Evolutionary conservation across 2,888 invertebrate species (phyloP), one percentile per base, ranked within the genome.

Genomic region (Lasioglossum malachurum): DNA sequence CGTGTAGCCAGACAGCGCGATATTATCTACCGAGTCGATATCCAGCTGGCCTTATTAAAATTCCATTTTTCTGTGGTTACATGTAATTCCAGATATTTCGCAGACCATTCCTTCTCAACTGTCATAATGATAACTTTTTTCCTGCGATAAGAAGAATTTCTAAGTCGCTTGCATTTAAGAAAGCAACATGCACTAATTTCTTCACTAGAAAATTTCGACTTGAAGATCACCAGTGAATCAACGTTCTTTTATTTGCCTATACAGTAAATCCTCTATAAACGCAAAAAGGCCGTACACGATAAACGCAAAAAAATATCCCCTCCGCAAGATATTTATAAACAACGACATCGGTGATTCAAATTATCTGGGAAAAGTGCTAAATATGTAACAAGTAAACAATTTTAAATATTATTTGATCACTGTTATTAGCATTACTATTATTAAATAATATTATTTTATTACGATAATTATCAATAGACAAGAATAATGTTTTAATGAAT

Each of bases 1-100:
- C 10, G 12, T n/a, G 31, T 35, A 31, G 69, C 19, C 84, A 75
- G 82, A 75, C 60, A 16, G 2, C 4, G 5, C 3, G 2, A 41
- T 69, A 60, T 31, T 80, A 67, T 64, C 60, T 27, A 46, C 57
- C 38, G 71, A 23, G 71, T 46, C 44, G 53, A 38, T 35, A 82
- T 67, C 53, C 27, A 27, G 49, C 44, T n/a, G 19, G 19, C 41
- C 53, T 69, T 53, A 53, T 53, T 71, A 67, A 19, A 41, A 71
- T 78, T 41, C 27, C 35, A 27, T 69, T 76, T 72, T 72, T 14
- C 53, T 35, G 8, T 4, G 35, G 53, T 80, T 10, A n/a, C 16
- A 31, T 49, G 38, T 38, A 35, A 49, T 27, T 53, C 41, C 4
- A 16, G 53, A 82, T 78, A 49, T 57, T 57, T 67, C 53, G 35